Evolutionary conservation across 30 jellyfish, hydroid and myxozoan genomes (phyloP), one percentile per base, ranked within the genome.

Genomic region (Hydra vulgaris): DNA sequence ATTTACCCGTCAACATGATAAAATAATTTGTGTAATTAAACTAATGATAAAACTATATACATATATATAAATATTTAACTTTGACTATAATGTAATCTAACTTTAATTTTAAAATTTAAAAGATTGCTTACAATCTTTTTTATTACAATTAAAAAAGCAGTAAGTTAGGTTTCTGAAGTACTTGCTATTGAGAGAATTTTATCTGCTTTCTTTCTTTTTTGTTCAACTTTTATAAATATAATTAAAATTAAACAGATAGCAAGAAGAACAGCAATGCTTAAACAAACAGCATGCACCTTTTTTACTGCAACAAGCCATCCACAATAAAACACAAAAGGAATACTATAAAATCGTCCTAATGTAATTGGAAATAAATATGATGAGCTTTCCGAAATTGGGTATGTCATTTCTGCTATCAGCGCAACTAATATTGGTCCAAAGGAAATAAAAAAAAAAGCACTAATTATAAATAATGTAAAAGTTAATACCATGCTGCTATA

Each of bases 321-420:
- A 78, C 27, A 54, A 18, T 53, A 61, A 66, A 78, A 78, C 0
- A 61, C 77, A 52, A 61, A 25, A 23, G 85, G 85, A 53, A 78
- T 78, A 53, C 85, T 78, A 80, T 78, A 78, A 23, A 78, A 61
- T 66, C 85, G 79, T 18, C 79, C 78, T 27, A 26, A 76, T 53
- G 85, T 78, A 17, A 78, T 78, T 78, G 85, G 40, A 21, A 54
- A 12, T 18, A 61, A 81, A 78, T 15, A 78, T 22, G 87, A 26
- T 21, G 71, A 27, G 52, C 87, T 70, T 70, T 67, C 87, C 0
- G 87, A 74, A 23, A 80, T 22, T 26, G 87, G 87, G 72, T 80
- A 80, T 7, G 87, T 80, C 70, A 66, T 80, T 21, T 80, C 87
- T n/a, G 79, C 27, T 75, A 78, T 78, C 18, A 54, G 40, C 17